Evolutionary conservation across 2,113 vertebrate genomes (phyloP), one percentile per base, ranked within the genome.

Genomic region (Maccullochella peelii): DNA sequence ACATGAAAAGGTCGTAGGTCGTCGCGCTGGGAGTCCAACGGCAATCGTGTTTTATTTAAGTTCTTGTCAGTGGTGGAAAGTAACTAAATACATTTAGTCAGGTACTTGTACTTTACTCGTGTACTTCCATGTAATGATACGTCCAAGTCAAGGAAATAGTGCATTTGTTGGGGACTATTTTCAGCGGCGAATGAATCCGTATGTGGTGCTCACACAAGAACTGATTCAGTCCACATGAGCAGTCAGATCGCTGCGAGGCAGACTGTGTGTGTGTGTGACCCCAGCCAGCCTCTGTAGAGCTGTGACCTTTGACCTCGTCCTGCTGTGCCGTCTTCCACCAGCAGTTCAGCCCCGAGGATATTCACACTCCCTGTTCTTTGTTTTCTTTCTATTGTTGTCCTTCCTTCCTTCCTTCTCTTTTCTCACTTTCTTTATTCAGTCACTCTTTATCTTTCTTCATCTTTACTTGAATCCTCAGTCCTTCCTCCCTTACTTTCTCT

Each of bases 381-480:
- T 4, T 21, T 21, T 27, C 25, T n/a, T n/a, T n/a, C n/a, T n/a
- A n/a, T n/a, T 27, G 25, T 33, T 12, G 14, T 47, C 25, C 16
- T 3, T 59, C 6, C 38, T 40, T 59, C 57, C 6, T 33, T 73
- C 54, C 38, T 50, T n/a, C n/a, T 36, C 10, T 5, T 15, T 23
- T 36, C 27, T 74, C 42, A 2, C 20, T 42, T 2, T 36, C 23
- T 16, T 2, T 55, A n/a, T n/a, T n/a, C n/a, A n/a, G n/a, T n/a
- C n/a, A n/a, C n/a, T n/a, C n/a, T n/a, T n/a, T n/a, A n/a, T 33
- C 2, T 18, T 72, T 27, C 44, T 36, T 49, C 11, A 0, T 44
- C 25, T 6, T 47, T 5, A 42, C 12, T 5, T 52, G 8, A 15
- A 55, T 16, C 16, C 23, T 92, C 94, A 94, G 95, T 94, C 94